These are phyloP conservation scores for Aegotheles bennettii DNA, from an alignment of 2,113 vertebrate genomes.

Conservation along the genomic window DNA sequence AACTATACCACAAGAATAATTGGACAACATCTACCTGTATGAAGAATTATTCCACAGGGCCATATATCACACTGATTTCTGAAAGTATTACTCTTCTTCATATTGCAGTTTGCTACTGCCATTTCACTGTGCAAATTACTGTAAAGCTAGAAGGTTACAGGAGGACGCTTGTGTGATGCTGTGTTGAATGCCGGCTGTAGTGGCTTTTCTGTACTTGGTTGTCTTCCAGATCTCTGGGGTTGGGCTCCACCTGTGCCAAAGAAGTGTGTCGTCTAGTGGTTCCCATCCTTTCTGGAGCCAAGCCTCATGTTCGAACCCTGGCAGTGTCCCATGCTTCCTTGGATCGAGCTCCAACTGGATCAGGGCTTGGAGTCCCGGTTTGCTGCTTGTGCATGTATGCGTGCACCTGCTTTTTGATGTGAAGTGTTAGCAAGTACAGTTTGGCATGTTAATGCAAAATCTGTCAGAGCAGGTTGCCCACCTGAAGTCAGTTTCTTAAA, in stretches of 20 bases:
- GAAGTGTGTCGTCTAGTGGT: constrained; percentile 65
- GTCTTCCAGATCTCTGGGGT: constrained; percentile 50
- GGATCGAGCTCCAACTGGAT: constrained; percentile 41
- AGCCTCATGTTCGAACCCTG: constrained; percentile 59
- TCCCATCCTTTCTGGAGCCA: constrained; percentile 56
- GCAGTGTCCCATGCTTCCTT: constrained; percentile 50
- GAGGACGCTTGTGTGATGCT: not conserved
- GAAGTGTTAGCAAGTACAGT: constrained; percentile 56
- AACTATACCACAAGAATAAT: constrained; percentile 36
- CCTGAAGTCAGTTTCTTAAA: constrained; percentile 43
- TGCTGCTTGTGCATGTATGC: not conserved
- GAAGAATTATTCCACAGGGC: not conserved
- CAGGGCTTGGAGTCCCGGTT: not conserved
- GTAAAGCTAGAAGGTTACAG: constrained; percentile 27
- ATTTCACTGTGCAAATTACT: not conserved
- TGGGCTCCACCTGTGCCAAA: constrained; percentile 62
- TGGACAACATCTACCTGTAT: not conserved
- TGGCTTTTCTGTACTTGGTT: constrained; percentile 45
- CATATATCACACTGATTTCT: not conserved
- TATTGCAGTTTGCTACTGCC: not conserved
- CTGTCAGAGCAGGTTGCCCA: constrained; percentile 62
- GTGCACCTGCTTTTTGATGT: constrained; percentile 48
- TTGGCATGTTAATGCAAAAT: constrained; percentile 44
- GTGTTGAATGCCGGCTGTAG: constrained; percentile 4
- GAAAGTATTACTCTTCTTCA: not conserved